Percentiles rank a stretch among this genome's conserved stretches.
Conservation (phyloP, 2,113 vertebrate genomes). For the Polyodon spathula region DNA sequence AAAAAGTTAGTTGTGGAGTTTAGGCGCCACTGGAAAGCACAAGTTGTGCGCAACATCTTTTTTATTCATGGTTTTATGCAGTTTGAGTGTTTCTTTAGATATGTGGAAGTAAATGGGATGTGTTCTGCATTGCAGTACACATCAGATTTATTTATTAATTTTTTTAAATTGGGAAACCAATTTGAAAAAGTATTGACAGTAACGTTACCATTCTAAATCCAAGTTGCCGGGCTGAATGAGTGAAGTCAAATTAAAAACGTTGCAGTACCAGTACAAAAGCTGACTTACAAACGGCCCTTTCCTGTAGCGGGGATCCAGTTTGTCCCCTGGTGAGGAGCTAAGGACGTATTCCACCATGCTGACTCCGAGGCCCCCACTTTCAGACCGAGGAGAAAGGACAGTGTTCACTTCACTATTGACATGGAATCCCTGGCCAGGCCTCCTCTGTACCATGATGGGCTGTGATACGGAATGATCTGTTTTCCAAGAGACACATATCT, state of each 20-base stretch:
- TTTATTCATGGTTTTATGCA: too few relatives aligned
- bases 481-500: conserved; percentile 36
- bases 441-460: conserved; percentile 97
- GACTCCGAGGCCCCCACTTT: conserved; percentile 92
- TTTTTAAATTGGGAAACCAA: too few relatives aligned
- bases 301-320: conserved; percentile 92
- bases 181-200: too few relatives aligned
- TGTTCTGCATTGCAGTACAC: neutral
- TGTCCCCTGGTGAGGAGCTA: conserved; percentile 95
- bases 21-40: neutral
- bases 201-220: too few relatives aligned
- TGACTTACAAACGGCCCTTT: conserved; percentile 91
- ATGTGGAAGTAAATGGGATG: too few relatives aligned
- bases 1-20: neutral
- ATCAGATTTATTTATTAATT: too few relatives aligned
- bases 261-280: neutral
- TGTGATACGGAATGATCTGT: conserved; percentile 97
- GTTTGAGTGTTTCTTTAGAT: too few relatives aligned
- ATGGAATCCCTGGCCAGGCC: conserved; percentile 94
- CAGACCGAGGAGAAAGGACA: conserved; percentile 91
- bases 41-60: too few relatives aligned
- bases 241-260: too few relatives aligned
- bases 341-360: conserved; percentile 99
- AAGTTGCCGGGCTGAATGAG: too few relatives aligned
- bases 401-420: conserved; percentile 92